Conservation (phyloP, 2,113 vertebrate species). For the Puntigrus tetrazona region DNA sequence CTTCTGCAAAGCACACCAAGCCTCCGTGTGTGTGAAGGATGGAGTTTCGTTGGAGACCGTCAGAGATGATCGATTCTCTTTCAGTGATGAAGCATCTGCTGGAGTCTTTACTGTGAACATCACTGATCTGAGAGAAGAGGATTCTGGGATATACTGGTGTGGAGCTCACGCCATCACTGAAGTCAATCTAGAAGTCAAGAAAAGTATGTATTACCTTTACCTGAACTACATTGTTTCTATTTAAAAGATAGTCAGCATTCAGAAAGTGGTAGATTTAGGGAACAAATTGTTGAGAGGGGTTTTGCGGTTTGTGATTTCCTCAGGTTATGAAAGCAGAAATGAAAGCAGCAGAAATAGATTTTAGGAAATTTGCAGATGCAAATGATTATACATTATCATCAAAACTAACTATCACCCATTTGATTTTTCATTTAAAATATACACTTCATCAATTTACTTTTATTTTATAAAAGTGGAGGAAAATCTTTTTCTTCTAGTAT, state of each 20-base stretch:
- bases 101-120: conserved; percentile 55
- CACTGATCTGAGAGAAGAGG: not conserved
- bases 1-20: conserved; percentile 7
- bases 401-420: not conserved
- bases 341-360: conserved; percentile 28
- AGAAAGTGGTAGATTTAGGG: not conserved
- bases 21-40: not conserved
- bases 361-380: conserved; percentile 11
- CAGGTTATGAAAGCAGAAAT: conserved; percentile 16
- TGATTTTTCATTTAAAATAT: too few relatives aligned
- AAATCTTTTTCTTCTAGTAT: too few relatives aligned
- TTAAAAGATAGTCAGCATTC: not conserved
- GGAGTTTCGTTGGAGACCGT: conserved; percentile 10
- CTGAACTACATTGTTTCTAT: too few relatives aligned
- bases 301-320: not conserved
- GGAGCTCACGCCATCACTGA: conserved; percentile 3
- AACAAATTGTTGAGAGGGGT: not conserved
- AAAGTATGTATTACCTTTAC: not conserved
- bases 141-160: conserved; percentile 66
- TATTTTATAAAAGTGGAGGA: too few relatives aligned
- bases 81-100: conserved; percentile 7
- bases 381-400: not conserved
- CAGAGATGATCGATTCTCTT: not conserved
- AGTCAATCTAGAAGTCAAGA: not conserved
- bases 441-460: too few relatives aligned